These are phyloP conservation scores for Sebastes umbrosus DNA, from an alignment of 2,797 vertebrate species.

Conservation along the genomic window DNA sequence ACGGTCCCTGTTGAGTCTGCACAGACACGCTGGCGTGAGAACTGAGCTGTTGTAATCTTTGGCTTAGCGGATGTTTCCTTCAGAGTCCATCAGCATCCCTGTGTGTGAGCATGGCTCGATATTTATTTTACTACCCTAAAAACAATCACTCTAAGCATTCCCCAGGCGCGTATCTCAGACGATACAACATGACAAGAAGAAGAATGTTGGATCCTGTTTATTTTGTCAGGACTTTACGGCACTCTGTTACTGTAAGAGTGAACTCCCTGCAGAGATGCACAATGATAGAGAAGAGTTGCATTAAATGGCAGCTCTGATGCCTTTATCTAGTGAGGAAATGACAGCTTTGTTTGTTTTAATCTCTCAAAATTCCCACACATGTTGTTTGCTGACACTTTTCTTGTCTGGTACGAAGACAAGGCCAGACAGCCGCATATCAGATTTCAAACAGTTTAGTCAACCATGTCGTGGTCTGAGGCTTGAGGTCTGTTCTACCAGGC, in stretches of 20 bases:
- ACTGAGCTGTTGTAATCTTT: constrained; percentile 72
- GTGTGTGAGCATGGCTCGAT: constrained; percentile 25
- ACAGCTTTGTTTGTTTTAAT: constrained; percentile 25
- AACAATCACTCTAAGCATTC: constrained; percentile 49
- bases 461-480: neutral
- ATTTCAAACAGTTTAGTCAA: constrained; percentile 3
- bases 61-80: constrained; percentile 61
- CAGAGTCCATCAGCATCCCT: constrained; percentile 41
- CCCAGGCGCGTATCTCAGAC: constrained; percentile 20
- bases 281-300: constrained; percentile 13
- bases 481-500: neutral
- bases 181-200: constrained; percentile 24
- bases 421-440: neutral
- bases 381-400: constrained; percentile 28
- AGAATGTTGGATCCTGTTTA: constrained; percentile 29
- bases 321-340: constrained; percentile 9
- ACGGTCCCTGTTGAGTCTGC: constrained; percentile 35
- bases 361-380: neutral
- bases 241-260: neutral
- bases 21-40: constrained; percentile 75
- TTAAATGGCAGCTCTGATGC: constrained; percentile 7
- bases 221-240: constrained; percentile 30
- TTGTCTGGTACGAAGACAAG: neutral
- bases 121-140: constrained; percentile 59
- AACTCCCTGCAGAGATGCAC: constrained; percentile 19